Evolutionary conservation across 2,888 invertebrate species (phyloP).

Genomic region (Pollenia labialis): DNA sequence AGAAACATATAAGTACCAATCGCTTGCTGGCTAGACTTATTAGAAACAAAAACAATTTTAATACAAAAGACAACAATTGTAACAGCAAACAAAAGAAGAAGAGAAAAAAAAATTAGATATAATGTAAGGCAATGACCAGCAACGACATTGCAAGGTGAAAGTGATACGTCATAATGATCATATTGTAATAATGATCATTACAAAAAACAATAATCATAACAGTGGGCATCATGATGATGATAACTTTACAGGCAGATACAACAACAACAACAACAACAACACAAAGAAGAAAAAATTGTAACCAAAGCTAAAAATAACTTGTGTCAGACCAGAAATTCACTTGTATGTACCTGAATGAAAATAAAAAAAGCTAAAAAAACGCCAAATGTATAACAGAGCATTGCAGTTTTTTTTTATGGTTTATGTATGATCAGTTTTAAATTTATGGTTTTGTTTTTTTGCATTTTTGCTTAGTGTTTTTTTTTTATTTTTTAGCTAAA

Average conservation of each 20-base stretch:
- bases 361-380: not conserved
- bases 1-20: conserved; percentile 67
- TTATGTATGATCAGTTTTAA: conserved; percentile 32
- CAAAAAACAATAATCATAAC: conserved; percentile 18
- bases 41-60: conserved; percentile 37
- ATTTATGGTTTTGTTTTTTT: conserved; percentile 32
- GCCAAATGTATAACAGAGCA: not conserved
- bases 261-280: conserved; percentile 7
- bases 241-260: conserved; percentile 2
- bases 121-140: conserved; percentile 83
- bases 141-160: conserved; percentile 84
- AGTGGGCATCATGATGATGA: conserved; percentile 25
- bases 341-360: conserved; percentile 35
- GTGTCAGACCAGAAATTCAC: conserved; percentile 59
- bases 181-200: conserved; percentile 58
- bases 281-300: conserved; percentile 20
- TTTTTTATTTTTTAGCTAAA: not conserved
- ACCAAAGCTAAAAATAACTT: conserved; percentile 55
- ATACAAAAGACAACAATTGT: conserved; percentile 45
- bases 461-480: not conserved
- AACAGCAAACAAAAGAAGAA: conserved; percentile 43
- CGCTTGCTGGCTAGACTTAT: conserved; percentile 37
- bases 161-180: conserved; percentile 78
- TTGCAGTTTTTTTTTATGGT: conserved; percentile 7
- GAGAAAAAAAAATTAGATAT: conserved; percentile 29